Conservation (phyloP, 2,797 vertebrate species). For the Hypotaenidia philippensis region DNA sequence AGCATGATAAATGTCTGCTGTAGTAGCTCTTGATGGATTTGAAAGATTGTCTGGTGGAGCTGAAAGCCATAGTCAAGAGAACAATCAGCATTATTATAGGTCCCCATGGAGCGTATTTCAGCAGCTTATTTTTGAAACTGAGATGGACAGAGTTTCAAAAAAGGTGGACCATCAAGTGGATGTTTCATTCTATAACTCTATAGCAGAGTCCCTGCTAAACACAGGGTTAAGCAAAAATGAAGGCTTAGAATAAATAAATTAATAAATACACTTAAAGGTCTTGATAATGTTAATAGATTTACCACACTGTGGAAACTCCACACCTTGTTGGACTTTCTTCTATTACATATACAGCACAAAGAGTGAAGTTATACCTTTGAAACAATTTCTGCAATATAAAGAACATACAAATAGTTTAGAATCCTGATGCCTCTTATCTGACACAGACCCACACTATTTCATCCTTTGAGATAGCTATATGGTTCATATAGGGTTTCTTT, state of each 20-base stretch:
- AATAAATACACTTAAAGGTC: not conserved
- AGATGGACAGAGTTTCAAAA: not conserved
- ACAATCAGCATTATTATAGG: not conserved
- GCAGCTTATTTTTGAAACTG: not conserved
- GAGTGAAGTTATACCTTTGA: not conserved
- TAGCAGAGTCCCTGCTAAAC: not conserved
- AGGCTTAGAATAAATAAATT: not conserved
- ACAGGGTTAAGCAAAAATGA: not conserved
- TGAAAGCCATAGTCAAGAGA: not conserved
- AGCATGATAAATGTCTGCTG: not conserved
- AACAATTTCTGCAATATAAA: not conserved
- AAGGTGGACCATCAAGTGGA: not conserved
- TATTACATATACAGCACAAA: not conserved
- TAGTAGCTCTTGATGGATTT: not conserved
- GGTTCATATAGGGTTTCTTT: not conserved
- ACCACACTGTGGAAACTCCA: not conserved
- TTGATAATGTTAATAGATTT: not conserved
- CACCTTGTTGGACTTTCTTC: not conserved
- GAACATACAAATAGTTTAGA: not conserved
- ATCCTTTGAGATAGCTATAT: not conserved
- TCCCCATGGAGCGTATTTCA: not conserved
- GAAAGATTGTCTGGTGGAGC: not conserved
- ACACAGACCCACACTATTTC: not conserved
- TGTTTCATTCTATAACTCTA: not conserved
- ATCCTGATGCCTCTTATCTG: not conserved